Evolutionary conservation across 1,140 invertebrate species (phyloP), one percentile per base, ranked within the genome.

Genomic region (Teleogryllus occipitalis): DNA sequence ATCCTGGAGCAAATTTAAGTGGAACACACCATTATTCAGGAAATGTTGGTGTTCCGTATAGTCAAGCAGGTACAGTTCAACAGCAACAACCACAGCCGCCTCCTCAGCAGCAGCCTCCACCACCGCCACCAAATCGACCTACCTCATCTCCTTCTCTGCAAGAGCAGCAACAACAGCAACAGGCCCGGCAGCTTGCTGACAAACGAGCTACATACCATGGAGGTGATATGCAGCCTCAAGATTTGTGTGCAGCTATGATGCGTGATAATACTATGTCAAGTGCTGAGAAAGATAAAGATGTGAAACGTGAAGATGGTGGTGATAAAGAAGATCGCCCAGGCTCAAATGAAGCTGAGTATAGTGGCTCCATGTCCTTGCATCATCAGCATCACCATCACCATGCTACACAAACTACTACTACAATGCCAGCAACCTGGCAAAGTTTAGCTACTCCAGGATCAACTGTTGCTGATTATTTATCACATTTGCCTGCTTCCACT

Each of bases 391-490:
- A 88, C 7, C 86, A 87, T 48, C 87, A 88, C 39, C 78, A 82
- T 81, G 78, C 78, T 79, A 87, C 87, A 0, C 86, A 87, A 78
- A 87, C 87, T 2, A 87, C 87, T 46, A 86, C 87, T 8, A 86
- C 86, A 74, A 88, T 88, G 87, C 87, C 87, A 7, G 86, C 87
- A 4, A 86, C 87, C 0, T 94, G 93, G 93, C 93, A 94, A 85
- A 92, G 92, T n/a, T 85, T 95, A 74, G 89, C 90, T 6, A 90
- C 92, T 8, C 90, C 92, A 47, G 92, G 92, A 75, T 92, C 93
- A 7, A 92, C 93, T 0, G 93, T 95, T 18, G 93, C 93, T 18
- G 93, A 95, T 86, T 95, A 95, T 85, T 88, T 95, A 77, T 93
- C 93, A 76, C 91, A 92, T 83, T 85, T 93, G 81, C 91, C 91